These are phyloP conservation scores for Rhabdomys dilectus DNA, from an alignment of 2,113 vertebrate species.

Conservation along the genomic window DNA sequence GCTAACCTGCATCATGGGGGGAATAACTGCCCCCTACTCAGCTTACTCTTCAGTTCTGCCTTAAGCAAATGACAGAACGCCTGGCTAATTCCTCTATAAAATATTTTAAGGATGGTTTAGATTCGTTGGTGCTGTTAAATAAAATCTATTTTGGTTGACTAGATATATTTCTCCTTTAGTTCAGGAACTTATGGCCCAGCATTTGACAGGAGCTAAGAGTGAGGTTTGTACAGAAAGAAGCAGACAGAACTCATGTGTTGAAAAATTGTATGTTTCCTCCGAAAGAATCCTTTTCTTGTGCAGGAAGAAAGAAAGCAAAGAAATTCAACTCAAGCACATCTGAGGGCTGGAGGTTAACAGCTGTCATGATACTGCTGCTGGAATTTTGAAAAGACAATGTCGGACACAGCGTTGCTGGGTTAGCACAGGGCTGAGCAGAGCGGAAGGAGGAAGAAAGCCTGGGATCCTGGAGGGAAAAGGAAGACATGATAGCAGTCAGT, in stretches of 20 bases:
- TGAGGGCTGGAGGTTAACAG: conserved; percentile 70
- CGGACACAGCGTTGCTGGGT: background rate
- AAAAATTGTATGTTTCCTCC: conserved; percentile 69
- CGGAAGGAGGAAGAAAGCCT: conserved; percentile 46
- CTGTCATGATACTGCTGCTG: conserved; percentile 73
- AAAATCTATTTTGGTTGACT: conserved; percentile 43
- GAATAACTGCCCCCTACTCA: background rate
- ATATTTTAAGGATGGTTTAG: background rate
- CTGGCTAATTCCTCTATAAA: background rate
- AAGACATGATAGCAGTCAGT: conserved; percentile 54
- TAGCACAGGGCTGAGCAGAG: conserved; percentile 44
- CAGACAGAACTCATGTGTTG: conserved; percentile 44
- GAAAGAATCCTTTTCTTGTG: conserved; percentile 61
- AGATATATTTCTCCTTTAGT: conserved; percentile 53
- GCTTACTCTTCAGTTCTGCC: background rate
- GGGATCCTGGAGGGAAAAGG: conserved; percentile 27
- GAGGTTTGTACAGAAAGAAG: conserved; percentile 52
- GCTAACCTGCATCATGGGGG: background rate
- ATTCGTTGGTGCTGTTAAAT: conserved; percentile 12
- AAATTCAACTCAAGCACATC: conserved; percentile 72
- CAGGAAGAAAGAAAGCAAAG: conserved; percentile 63
- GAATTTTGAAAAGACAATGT: conserved; percentile 53
- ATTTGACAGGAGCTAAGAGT: conserved; percentile 67
- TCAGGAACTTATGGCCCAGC: background rate
- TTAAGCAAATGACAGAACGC: background rate